Percentiles rank a stretch among this genome's conserved stretches.
phyloP scores from a whole-genome alignment of 2,113 vertebrate species.

The Pterocles gutturalis region DNA sequence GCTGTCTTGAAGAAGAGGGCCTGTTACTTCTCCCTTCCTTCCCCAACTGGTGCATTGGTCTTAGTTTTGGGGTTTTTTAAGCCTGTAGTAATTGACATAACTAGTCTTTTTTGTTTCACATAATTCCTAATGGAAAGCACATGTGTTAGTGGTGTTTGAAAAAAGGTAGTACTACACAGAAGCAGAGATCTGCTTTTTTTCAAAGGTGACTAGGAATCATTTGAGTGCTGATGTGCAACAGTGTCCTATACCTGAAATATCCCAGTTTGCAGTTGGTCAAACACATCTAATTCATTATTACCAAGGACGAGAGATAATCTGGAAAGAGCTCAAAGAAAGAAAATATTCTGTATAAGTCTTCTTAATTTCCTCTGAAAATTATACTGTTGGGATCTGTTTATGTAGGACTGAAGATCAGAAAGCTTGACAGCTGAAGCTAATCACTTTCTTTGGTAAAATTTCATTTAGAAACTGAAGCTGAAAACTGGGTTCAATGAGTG shows the following conservation, averaged over 20 bases:
- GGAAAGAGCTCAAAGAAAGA: not conserved
- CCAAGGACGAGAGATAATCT: not conserved
- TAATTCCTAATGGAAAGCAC: not conserved
- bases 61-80: not conserved
- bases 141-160: not conserved
- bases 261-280: not conserved
- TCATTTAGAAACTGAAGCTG: not conserved
- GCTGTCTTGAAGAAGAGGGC: not conserved
- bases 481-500: not conserved
- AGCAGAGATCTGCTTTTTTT: not conserved
- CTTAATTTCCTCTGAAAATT: not conserved
- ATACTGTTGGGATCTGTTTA: not conserved
- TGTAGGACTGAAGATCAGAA: not conserved
- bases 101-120: fast-evolving
- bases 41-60: not conserved
- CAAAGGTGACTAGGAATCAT: not conserved
- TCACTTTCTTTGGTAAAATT: not conserved
- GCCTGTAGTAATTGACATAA: not conserved
- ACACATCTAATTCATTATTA: not conserved
- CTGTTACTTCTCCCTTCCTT: not conserved
- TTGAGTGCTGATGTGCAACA: not conserved
- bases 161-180: not conserved
- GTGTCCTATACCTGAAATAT: not conserved
- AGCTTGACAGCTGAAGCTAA: not conserved
- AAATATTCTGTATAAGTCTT: not conserved